Percentiles rank a stretch among this genome's conserved stretches.
Conservation (phyloP, 2,888 invertebrate genomes). For the Plagiodera versicolora region DNA sequence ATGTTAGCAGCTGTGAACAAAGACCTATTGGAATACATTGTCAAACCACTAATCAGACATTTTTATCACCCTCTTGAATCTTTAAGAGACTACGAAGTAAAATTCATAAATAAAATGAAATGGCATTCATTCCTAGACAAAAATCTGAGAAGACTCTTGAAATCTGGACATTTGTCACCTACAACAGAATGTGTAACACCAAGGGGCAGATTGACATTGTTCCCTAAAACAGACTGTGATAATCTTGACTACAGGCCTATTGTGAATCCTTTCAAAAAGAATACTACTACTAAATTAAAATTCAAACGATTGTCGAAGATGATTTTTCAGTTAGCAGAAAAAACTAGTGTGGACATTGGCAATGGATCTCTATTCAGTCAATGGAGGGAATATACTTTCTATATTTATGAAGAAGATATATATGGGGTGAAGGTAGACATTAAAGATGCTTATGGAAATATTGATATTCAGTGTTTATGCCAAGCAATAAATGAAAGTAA, state of each 20-base stretch:
- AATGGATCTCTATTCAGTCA: conserved; percentile 20
- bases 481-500: conserved; percentile 19
- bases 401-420: conserved; percentile 15
- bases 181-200: not conserved
- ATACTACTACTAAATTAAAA: conserved; percentile 1
- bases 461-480: conserved; percentile 25
- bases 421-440: conserved; percentile 35
- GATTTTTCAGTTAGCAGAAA: conserved; percentile 20
- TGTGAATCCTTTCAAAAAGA: conserved; percentile 21
- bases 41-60: conserved; percentile 34
- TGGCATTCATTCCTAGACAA: conserved; percentile 27
- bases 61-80: conserved; percentile 30
- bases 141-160: not conserved
- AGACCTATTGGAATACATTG: conserved; percentile 29
- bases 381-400: conserved; percentile 29
- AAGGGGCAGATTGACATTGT: conserved; percentile 31
- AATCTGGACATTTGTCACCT: conserved; percentile 2
- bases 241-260: conserved; percentile 30
- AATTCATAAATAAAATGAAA: conserved; percentile 26
- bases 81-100: conserved; percentile 25
- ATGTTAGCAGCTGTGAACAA: conserved; percentile 21
- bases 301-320: conserved; percentile 21
- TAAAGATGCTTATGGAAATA: conserved; percentile 37
- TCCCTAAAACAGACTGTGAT: conserved; percentile 30
- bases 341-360: conserved; percentile 13